phyloP scores from a whole-genome alignment of 2,888 invertebrate genomes.

The Melanchra persicariae region DNA sequence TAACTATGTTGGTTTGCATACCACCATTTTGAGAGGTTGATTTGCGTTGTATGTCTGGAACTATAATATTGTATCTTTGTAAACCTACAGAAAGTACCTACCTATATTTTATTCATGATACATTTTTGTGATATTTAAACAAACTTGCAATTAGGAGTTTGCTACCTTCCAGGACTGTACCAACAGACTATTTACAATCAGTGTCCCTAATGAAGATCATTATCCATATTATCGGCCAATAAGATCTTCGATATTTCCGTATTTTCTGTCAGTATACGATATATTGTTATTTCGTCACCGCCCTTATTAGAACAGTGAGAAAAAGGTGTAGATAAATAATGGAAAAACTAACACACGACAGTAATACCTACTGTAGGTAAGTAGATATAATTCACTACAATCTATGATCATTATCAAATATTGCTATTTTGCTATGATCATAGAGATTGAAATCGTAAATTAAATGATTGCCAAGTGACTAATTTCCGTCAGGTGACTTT shows the following conservation, averaged over 20 bases:
- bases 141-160: too few species aligned
- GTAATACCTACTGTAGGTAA: constrained; percentile 9
- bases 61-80: too few species aligned
- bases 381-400: not conserved
- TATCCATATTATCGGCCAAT: constrained; percentile 28
- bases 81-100: too few species aligned
- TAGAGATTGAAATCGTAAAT: constrained; percentile 24
- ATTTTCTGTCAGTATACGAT: not conserved
- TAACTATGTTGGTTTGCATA: not conserved
- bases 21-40: not conserved
- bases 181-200: not conserved
- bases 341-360: constrained; percentile 8
- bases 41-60: too few species aligned
- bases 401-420: constrained; percentile 27
- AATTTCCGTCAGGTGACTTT: not conserved
- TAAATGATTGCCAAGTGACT: not conserved
- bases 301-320: constrained; percentile 20
- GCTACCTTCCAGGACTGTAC: not conserved
- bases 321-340: not conserved
- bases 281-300: constrained; percentile 9
- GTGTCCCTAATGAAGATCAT: constrained; percentile 8
- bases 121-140: too few species aligned
- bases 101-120: too few species aligned
- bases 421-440: constrained; percentile 23
- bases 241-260: constrained; percentile 32